Base-by-base conservation (phyloP, 2,888 invertebrate species). In the Drosophila affinis region DNA sequence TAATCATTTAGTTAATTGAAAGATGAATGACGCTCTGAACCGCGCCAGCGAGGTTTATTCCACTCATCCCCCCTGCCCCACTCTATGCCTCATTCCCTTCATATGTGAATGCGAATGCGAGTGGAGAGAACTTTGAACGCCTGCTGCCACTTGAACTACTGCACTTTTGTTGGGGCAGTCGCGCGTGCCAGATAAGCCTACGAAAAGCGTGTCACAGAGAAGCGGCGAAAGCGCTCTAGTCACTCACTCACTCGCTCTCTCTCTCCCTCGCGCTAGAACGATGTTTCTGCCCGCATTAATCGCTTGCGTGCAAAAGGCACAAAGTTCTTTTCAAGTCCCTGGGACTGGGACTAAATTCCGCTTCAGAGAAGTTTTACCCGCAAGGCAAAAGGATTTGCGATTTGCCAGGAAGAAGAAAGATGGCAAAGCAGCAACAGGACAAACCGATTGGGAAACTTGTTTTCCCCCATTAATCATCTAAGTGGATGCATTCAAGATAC, bases 131-230 rank as follows among this genome's bases (percentile, higher is more conserved):
- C 53, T 54, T 48, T 48, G 34, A 21, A 17, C 47, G 21, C 18
- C 29, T 5, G 34, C 34, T 39, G 52, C 64, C 64, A 63, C 63
- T 64, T 53, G 53, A 63, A 65, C 17, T 54, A 65, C 14, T 63
- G 64, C 53, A 65, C 58, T 57, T 39, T 39, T 62, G 58, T 57
- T 62, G 49, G 62, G 49, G 62, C 48, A 62, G 62, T 62, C 48
- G 58, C 62, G 62, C 62, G 62, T 62, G 62, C 58, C 49, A 58
- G 48, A 63, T 48, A 65, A 65, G 53, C 27, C 48, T 29, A 39
- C 29, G 17, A 29, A 51, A 45, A 51, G 39, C 39, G 39, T 39
- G 39, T 39, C 39, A 39, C 7, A 6, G 39, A 39, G n/a, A 39
- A 7, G 39, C 39, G 39, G 39, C 7, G n/a, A 39, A 39, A 39